Evolutionary conservation across 2,797 vertebrate species (phyloP).

Genomic region (Leucoraja ocellata): DNA sequence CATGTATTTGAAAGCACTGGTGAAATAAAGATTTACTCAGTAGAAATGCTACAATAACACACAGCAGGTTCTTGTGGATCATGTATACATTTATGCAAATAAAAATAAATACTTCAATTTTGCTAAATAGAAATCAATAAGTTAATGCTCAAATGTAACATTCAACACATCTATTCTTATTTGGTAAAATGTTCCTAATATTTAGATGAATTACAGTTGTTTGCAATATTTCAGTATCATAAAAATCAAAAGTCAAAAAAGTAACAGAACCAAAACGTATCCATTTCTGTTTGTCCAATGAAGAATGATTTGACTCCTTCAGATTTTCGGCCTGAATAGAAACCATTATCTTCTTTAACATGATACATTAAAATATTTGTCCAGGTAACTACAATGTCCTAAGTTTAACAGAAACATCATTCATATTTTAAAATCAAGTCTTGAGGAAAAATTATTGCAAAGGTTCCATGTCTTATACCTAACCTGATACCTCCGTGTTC

Average conservation of each 20-base stretch:
- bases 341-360: not conserved
- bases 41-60: conserved; percentile 1
- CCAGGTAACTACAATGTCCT: not conserved
- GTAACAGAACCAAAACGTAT: conserved; percentile 5
- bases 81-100: not conserved
- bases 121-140: conserved; percentile 18
- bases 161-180: not conserved
- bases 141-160: not conserved
- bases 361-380: not conserved
- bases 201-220: not conserved
- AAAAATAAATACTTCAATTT: conserved; percentile 28
- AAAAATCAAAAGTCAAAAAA: not conserved
- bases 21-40: not conserved
- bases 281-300: not conserved
- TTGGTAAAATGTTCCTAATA: not conserved
- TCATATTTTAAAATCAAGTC: not conserved
- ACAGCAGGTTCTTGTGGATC: not conserved
- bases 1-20: not conserved
- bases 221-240: not conserved
- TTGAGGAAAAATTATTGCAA: not conserved
- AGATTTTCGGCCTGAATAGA: not conserved
- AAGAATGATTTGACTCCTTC: not conserved
- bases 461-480: not conserved
- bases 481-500: not conserved
- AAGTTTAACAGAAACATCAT: not conserved